phyloP scores from a whole-genome alignment of 2,888 invertebrate species.

The Chesias legatella region DNA sequence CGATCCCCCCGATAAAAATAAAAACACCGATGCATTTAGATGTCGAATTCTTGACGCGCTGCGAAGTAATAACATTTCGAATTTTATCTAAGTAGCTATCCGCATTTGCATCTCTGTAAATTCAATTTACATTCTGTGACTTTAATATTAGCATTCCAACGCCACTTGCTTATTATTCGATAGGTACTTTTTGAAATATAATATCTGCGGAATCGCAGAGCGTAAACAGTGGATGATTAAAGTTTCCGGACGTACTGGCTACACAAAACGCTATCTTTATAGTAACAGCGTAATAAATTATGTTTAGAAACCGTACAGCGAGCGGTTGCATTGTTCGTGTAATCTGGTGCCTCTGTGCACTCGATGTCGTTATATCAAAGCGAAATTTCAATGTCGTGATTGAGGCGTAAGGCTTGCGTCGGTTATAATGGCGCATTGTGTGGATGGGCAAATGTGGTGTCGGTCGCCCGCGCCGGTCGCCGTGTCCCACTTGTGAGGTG shows the following conservation, averaged over 20 bases:
- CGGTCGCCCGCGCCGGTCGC: constrained; percentile 30
- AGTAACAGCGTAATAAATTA: constrained; percentile 30
- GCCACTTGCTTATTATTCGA: constrained; percentile 40
- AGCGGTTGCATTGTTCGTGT: constrained; percentile 48
- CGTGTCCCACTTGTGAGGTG: constrained; percentile 52
- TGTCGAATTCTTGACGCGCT: constrained; percentile 69
- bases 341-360: constrained; percentile 48
- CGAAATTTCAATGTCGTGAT: constrained; percentile 61
- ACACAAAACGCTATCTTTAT: constrained; percentile 16
- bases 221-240: constrained; percentile 20
- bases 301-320: constrained; percentile 38
- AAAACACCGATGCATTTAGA: constrained; percentile 59
- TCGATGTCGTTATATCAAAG: constrained; percentile 61
- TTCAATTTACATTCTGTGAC: constrained; percentile 62
- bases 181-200: constrained; percentile 17
- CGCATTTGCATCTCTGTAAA: constrained; percentile 72
- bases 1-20: constrained; percentile 77
- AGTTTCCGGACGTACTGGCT: constrained; percentile 17
- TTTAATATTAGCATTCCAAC: constrained; percentile 67
- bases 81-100: constrained; percentile 68
- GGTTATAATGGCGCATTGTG: constrained; percentile 66
- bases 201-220: constrained; percentile 13
- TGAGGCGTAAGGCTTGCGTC: constrained; percentile 47
- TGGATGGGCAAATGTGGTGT: constrained; percentile 54
- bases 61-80: constrained; percentile 67